Conservation (phyloP, 2,888 invertebrate genomes). For the Plebejus melissa region DNA sequence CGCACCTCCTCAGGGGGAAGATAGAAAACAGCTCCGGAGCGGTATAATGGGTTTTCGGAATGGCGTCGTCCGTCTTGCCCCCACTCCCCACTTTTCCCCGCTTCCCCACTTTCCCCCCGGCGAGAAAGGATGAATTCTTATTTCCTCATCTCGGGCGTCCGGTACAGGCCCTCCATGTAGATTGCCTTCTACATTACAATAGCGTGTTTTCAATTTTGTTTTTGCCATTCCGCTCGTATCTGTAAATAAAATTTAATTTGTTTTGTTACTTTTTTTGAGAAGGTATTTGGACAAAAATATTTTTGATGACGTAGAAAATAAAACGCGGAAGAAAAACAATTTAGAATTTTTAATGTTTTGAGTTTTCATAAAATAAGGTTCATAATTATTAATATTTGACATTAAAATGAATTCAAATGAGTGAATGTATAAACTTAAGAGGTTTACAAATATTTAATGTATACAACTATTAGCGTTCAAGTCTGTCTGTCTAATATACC, state of each 20-base stretch:
- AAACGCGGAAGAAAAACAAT: neutral
- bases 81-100: slow-evolving; percentile 41
- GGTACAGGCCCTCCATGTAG: slow-evolving; percentile 75
- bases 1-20: slow-evolving; percentile 43
- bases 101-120: slow-evolving; percentile 63
- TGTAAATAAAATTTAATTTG: slow-evolving; percentile 43
- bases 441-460: no score
- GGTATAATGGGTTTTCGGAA: slow-evolving; percentile 85
- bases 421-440: no score
- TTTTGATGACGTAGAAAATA: neutral
- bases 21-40: slow-evolving; percentile 81
- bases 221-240: slow-evolving; percentile 42
- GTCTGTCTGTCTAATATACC: no score
- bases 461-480: no score
- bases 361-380: no score
- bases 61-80: slow-evolving; percentile 84
- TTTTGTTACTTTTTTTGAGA: slow-evolving; percentile 30
- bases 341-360: no score
- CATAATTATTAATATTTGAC: no score
- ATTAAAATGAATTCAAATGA: no score
- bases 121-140: slow-evolving; percentile 80
- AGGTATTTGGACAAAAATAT: neutral
- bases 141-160: slow-evolving; percentile 78
- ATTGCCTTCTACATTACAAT: slow-evolving; percentile 78
- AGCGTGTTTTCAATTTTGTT: slow-evolving; percentile 77